These are phyloP conservation scores for Pelmatolapia mariae DNA, from an alignment of 2,113 vertebrate species.

Conservation along the genomic window DNA sequence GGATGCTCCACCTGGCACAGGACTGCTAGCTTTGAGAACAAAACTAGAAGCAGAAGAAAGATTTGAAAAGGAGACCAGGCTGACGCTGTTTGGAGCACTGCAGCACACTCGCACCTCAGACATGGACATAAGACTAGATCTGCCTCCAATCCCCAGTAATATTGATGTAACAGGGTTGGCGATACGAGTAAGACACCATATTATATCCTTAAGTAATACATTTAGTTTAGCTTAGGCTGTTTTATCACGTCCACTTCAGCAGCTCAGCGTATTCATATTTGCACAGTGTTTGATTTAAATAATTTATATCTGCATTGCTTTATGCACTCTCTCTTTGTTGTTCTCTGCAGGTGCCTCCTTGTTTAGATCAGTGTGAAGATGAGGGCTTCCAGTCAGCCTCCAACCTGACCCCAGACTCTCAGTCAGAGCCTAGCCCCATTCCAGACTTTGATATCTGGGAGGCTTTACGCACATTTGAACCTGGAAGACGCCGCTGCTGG, in stretches of 20 bases:
- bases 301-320: not conserved
- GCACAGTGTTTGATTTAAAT: not conserved
- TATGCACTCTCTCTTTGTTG: not conserved
- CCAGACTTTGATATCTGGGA: constrained; percentile 92
- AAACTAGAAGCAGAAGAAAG: constrained; percentile 70
- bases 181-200: constrained; percentile 77
- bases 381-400: constrained; percentile 97
- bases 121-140: constrained; percentile 87
- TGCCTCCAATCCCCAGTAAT: constrained; percentile 87
- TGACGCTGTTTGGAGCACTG: constrained; percentile 89
- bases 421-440: constrained; percentile 83
- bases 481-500: constrained; percentile 88
- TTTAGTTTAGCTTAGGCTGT: not conserved
- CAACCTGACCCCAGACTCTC: constrained; percentile 96
- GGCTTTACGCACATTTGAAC: constrained; percentile 80
- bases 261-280: not conserved
- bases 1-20: constrained; percentile 84
- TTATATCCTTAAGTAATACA: not conserved
- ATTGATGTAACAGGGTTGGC: constrained; percentile 87
- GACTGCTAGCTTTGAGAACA: constrained; percentile 74
- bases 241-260: not conserved
- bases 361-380: constrained; percentile 92
- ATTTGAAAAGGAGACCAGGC: constrained; percentile 86
- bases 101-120: constrained; percentile 87
- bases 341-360: constrained; percentile 80